Evolutionary conservation across 2,797 vertebrate species (phyloP).

Genomic region (Catharus ustulatus): DNA sequence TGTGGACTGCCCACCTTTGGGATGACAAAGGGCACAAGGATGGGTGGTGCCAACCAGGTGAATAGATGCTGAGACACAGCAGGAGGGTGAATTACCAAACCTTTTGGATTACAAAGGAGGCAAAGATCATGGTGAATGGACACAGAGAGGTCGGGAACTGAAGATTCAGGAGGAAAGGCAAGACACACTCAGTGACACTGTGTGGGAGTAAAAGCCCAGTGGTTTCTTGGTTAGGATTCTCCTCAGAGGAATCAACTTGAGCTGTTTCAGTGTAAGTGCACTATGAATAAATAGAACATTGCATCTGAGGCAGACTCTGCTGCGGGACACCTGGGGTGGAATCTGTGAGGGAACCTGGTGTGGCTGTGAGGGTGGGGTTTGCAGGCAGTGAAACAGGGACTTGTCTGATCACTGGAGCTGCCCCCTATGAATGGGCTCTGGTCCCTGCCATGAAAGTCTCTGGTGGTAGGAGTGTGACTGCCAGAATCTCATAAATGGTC

Average conservation of each 20-base stretch:
- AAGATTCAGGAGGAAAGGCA: not conserved
- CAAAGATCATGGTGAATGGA: accelerated
- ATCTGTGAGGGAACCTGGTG: not conserved
- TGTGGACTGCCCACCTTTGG: not conserved
- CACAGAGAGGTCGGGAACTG: accelerated
- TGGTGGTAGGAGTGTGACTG: not conserved
- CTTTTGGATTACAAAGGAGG: accelerated
- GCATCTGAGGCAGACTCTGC: accelerated
- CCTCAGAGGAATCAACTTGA: accelerated
- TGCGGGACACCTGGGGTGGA: accelerated
- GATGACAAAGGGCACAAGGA: not conserved
- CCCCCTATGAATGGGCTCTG: accelerated
- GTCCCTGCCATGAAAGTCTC: not conserved
- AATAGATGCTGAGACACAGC: not conserved
- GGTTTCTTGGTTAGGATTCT: not conserved
- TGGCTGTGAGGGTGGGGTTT: not conserved
- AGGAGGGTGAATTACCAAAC: not conserved
- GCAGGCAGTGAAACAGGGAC: accelerated
- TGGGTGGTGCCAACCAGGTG: not conserved
- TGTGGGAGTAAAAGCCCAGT: not conserved
- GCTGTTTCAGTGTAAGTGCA: not conserved
- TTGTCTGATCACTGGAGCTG: accelerated
- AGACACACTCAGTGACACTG: not conserved
- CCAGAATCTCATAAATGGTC: not conserved
- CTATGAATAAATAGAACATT: not conserved